Evolutionary conservation across 2,888 invertebrate genomes (phyloP).

Genomic region (Eristalinus sepulchralis): DNA sequence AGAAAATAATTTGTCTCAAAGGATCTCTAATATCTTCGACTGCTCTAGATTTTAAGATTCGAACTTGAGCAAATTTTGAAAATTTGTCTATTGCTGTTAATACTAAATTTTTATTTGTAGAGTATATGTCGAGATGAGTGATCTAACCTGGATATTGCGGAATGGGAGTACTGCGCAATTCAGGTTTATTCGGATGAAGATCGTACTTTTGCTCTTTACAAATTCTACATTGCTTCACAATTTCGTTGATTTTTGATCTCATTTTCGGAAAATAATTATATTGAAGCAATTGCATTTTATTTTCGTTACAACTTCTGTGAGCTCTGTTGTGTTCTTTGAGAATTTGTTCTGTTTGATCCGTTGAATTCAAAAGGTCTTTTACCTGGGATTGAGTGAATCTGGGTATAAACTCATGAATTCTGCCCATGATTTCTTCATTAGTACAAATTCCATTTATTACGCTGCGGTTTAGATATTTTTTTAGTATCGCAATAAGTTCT

Average conservation of each 20-base stretch:
- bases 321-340: slow-evolving; percentile 26
- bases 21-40: slow-evolving; percentile 2
- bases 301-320: slow-evolving; percentile 13
- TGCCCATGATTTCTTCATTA: no score
- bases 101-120: not conserved
- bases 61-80: slow-evolving; percentile 14
- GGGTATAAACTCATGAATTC: no score
- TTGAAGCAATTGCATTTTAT: slow-evolving; percentile 5
- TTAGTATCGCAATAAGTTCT: no score
- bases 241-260: not conserved
- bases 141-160: no score
- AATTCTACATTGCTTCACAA: slow-evolving; percentile 14
- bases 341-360: slow-evolving; percentile 4
- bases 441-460: no score
- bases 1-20: slow-evolving; percentile 23
- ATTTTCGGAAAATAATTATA: slow-evolving; percentile 17
- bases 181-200: slow-evolving; percentile 19
- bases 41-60: slow-evolving; percentile 1
- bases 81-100: slow-evolving; percentile 19
- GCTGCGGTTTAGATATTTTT: no score
- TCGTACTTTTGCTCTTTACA: slow-evolving; percentile 40
- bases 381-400: slow-evolving; percentile 6
- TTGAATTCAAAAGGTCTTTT: not conserved
- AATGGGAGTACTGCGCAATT: no score
- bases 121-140: slow-evolving; percentile 26